These are phyloP conservation scores for Hypotaenidia philippensis DNA, from an alignment of 2,797 vertebrate species.

Conservation along the genomic window DNA sequence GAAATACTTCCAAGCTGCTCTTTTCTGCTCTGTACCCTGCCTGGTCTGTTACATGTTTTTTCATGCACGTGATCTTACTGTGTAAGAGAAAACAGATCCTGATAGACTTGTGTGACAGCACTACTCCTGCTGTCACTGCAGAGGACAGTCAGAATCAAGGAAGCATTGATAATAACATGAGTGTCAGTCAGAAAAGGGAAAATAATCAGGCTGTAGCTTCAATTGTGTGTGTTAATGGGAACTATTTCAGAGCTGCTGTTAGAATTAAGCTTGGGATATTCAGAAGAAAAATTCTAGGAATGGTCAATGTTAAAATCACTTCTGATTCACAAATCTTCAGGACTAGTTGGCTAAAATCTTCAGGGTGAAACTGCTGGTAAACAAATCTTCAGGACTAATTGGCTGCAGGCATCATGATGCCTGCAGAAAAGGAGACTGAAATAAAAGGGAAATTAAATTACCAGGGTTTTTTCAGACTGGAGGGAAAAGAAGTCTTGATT, in stretches of 20 bases:
- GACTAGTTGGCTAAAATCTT: neutral
- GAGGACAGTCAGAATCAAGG: neutral
- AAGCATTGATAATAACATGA: neutral
- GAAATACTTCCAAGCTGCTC: neutral
- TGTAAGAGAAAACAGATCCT: neutral
- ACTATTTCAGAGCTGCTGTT: neutral
- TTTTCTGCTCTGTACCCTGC: neutral
- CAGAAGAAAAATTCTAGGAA: neutral
- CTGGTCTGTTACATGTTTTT: neutral
- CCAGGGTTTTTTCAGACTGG: accelerated
- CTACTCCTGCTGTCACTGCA: neutral
- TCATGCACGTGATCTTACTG: neutral
- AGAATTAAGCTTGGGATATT: neutral
- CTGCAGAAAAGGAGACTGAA: neutral
- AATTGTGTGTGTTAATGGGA: too few species aligned
- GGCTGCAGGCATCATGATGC: neutral
- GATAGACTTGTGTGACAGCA: neutral
- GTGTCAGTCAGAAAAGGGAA: too few species aligned
- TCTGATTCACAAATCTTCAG: neutral
- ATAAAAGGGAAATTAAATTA: neutral
- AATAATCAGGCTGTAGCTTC: too few species aligned
- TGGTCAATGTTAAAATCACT: neutral
- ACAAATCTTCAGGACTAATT: neutral
- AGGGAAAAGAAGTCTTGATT: neutral
- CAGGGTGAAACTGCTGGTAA: too few species aligned